These are phyloP conservation scores for Gastrophysa polygoni DNA, from an alignment of 2,888 invertebrate species.

Conservation along the genomic window DNA sequence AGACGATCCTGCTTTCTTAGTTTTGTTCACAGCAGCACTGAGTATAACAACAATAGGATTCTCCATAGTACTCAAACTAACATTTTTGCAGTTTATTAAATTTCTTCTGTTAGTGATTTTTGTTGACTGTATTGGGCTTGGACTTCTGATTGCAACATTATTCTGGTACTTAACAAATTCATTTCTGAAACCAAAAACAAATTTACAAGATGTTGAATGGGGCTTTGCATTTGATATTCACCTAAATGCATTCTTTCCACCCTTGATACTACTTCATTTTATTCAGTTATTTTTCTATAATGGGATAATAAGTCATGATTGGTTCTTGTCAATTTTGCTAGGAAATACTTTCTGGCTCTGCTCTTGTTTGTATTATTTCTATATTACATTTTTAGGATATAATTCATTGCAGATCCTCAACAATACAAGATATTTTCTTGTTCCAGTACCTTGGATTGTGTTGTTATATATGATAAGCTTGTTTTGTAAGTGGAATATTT, in stretches of 20 bases:
- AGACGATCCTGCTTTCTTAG: constrained; percentile 98
- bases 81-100: constrained; percentile 72
- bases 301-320: constrained; percentile 62
- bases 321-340: constrained; percentile 54
- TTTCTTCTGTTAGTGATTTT: constrained; percentile 92
- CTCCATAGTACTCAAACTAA: constrained; percentile 76
- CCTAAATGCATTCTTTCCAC: constrained; percentile 98
- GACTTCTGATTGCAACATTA: constrained; percentile 40
- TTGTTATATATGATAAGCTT: constrained; percentile 78
- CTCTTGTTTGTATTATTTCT: constrained; percentile 87
- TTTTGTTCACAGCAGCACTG: constrained; percentile 85
- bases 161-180: constrained; percentile 69
- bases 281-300: constrained; percentile 89
- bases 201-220: constrained; percentile 91
- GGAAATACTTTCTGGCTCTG: constrained; percentile 93
- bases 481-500: constrained; percentile 81
- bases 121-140: constrained; percentile 81
- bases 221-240: constrained; percentile 98
- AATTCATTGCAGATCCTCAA: constrained; percentile 87
- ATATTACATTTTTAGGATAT: constrained; percentile 96
- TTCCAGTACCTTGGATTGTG: constrained; percentile 78
- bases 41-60: constrained; percentile 89
- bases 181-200: constrained; percentile 71
- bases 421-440: constrained; percentile 81
- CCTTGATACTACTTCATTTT: constrained; percentile 90